Base-by-base conservation (phyloP, 2,113 vertebrate species). In the Grantiella picta region DNA sequence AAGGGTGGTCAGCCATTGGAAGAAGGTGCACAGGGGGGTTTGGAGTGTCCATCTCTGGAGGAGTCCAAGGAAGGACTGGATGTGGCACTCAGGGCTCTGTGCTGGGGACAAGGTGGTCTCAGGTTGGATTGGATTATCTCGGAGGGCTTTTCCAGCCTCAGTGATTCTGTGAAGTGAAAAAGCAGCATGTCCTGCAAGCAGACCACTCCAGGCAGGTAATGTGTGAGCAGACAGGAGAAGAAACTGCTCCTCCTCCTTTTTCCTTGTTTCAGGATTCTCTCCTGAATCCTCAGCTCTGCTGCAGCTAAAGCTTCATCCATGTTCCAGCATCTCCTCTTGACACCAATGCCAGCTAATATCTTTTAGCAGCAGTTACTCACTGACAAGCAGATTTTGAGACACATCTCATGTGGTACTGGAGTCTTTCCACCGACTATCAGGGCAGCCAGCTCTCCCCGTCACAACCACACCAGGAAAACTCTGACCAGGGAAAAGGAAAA, bases 321-420 rank as follows among this genome's bases (percentile, higher is more conserved):
- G 4, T 9, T 29, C 59, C 88, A 63, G 60, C 42, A 10, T 4
- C 79, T n/a, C 57, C 31, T 61, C 50, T 23, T 5, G n/a, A 35
- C 2, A 10, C 23, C 44, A 36, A 11, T 0, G 3, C 8, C 52
- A 56, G 53, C 18, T 11, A 3, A 0, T 2, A 6, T 2, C 33
- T 64, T 12, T 52, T 20, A 68, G 68, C 33, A 44, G 17, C 33
- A 27, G 28, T 63, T 49, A 54, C 13, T 54, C 31, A 42, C 40
- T 3, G 7, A 33, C 54, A 61, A n/a, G n/a, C 17, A 50, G 27
- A 20, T 23, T 28, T 40, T 22, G n/a, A 81, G 36, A 29, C 1
- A 10, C 2, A 1, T 25, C 13, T 21, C 36, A 50, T 0, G 0
- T 4, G 33, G 18, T 4, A 23, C 9, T 3, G 7, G 27, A 25